Evolutionary conservation across 2,797 vertebrate species (phyloP).

Genomic region (Tamandua tetradactyla): DNA sequence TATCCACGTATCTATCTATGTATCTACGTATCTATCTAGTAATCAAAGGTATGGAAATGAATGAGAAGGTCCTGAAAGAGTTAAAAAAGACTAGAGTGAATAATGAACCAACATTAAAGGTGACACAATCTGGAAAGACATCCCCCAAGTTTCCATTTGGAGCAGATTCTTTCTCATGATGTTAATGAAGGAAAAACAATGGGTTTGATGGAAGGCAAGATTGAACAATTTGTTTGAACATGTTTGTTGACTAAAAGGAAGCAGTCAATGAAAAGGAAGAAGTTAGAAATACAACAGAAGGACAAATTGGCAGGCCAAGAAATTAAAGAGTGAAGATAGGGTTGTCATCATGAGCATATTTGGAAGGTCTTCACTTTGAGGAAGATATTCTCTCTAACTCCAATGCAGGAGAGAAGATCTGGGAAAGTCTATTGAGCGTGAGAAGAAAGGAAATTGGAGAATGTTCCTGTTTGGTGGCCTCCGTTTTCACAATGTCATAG

Average conservation of each 20-base stretch:
- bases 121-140: background rate
- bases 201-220: background rate
- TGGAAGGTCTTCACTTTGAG: background rate
- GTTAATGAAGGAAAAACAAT: background rate
- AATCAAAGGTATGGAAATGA: background rate
- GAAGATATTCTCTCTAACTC: background rate
- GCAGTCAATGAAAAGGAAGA: background rate
- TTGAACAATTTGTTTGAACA: background rate
- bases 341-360: background rate
- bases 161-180: background rate
- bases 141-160: background rate
- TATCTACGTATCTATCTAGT: background rate
- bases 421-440: background rate
- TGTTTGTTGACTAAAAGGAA: background rate
- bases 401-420: background rate
- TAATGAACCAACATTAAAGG: background rate
- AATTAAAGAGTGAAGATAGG: background rate
- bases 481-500: background rate
- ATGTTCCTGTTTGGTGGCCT: background rate
- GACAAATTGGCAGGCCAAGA: background rate
- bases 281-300: background rate
- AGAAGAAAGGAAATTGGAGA: background rate
- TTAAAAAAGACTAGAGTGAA: background rate
- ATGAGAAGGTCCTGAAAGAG: background rate
- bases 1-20: too few relatives aligned